Evolutionary conservation across 2,888 invertebrate genomes (phyloP).

Genomic region (Hirudinaria manillensis): DNA sequence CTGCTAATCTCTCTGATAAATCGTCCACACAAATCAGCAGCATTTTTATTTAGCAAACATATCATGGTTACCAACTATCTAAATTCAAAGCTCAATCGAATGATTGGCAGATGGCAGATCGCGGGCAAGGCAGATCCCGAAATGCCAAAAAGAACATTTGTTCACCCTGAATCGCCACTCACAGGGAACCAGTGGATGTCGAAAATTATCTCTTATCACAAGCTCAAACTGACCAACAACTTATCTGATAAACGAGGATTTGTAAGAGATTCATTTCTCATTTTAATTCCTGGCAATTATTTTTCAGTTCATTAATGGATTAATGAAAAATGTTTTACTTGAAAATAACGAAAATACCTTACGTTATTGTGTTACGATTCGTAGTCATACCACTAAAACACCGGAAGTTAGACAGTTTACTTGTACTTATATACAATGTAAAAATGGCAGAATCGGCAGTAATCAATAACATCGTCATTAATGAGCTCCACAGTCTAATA

Average conservation of each 20-base stretch:
- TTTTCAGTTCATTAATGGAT: background rate
- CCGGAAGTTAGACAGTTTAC: too few species aligned
- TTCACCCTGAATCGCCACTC: conserved; percentile 25
- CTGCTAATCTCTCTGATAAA: too few species aligned
- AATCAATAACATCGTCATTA: too few species aligned
- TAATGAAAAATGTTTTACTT: background rate
- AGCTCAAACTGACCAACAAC: conserved; percentile 26
- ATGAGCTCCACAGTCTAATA: too few species aligned
- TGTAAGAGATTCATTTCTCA: background rate
- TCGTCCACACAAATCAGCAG: too few species aligned
- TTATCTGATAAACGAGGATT: conserved; percentile 8
- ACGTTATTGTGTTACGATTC: background rate
- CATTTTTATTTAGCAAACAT: too few species aligned
- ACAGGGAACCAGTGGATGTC: conserved; percentile 16
- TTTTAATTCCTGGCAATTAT: background rate
- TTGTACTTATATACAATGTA: too few species aligned
- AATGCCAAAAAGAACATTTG: conserved; percentile 17
- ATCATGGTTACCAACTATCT: too few species aligned
- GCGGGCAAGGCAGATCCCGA: conserved; percentile 28
- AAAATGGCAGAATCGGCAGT: too few species aligned
- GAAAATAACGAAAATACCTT: background rate
- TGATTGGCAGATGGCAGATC: conserved; percentile 21
- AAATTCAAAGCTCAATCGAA: too few species aligned
- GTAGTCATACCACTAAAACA: too few species aligned
- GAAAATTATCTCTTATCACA: conserved; percentile 18